Evolutionary conservation across 1,140 invertebrate species (phyloP).

Genomic region (Temnothorax longispinosus): DNA sequence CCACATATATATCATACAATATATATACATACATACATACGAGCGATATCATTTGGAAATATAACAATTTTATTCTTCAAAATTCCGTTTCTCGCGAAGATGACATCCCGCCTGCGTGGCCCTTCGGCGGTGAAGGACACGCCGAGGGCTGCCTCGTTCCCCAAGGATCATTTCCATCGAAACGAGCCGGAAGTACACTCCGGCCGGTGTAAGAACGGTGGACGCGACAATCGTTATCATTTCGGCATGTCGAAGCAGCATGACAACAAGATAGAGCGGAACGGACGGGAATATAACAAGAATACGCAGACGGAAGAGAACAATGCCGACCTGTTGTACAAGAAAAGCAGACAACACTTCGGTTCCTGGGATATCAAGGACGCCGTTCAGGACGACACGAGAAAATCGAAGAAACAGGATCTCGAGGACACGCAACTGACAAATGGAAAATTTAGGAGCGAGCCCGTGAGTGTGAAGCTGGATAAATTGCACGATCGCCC

Average conservation of each 20-base stretch:
- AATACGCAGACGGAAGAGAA: constrained; percentile 39
- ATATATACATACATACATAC: neutral
- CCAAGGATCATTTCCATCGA: constrained; percentile 47
- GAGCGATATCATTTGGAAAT: neutral
- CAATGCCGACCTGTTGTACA: constrained; percentile 65
- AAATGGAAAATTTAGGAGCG: constrained; percentile 53
- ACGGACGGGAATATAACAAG: constrained; percentile 43
- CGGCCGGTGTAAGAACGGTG: constrained; percentile 41
- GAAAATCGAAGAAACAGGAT: constrained; percentile 51
- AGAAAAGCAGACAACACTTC: constrained; percentile 73
- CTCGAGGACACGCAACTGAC: constrained; percentile 54
- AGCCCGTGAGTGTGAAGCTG: constrained; percentile 58
- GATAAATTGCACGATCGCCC: constrained; percentile 44
- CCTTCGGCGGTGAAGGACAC: constrained; percentile 52
- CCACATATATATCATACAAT: neutral
- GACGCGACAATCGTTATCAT: constrained; percentile 61
- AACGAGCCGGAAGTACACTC: constrained; percentile 36
- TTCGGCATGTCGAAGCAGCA: constrained; percentile 61
- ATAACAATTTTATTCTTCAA: neutral
- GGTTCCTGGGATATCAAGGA: constrained; percentile 77
- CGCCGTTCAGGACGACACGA: constrained; percentile 61
- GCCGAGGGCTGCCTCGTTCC: constrained; percentile 37
- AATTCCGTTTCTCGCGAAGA: constrained; percentile 62
- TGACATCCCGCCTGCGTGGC: constrained; percentile 79
- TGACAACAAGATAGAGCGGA: constrained; percentile 57